Percentiles rank a stretch among this genome's conserved stretches.
Conservation (phyloP, 2,797 vertebrate species). For the Enteromius treurensis region DNA sequence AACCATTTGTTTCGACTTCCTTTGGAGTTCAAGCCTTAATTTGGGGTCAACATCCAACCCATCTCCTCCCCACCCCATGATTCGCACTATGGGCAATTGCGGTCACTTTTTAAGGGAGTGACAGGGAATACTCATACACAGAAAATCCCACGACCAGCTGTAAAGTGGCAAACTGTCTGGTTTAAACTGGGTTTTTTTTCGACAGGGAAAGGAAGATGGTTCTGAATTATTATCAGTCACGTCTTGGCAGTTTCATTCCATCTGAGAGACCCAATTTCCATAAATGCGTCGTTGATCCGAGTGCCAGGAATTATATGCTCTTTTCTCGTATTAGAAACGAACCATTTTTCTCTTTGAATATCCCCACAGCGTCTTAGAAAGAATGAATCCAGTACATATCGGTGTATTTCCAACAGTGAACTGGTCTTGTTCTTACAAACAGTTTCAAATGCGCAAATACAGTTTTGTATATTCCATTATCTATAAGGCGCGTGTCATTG, state of each 20-base stretch:
- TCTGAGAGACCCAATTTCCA: slow-evolving; percentile 16
- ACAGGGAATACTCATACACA: neutral
- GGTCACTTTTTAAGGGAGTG: slow-evolving; percentile 5
- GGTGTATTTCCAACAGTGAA: slow-evolving; percentile 13
- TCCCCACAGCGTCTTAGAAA: slow-evolving; percentile 22
- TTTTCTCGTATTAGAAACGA: neutral
- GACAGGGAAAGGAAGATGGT: neutral
- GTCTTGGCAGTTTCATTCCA: slow-evolving; percentile 27
- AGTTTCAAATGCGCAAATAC: slow-evolving; percentile 51
- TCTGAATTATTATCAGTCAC: slow-evolving; percentile 31
- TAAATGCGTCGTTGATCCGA: slow-evolving; percentile 31
- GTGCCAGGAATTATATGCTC: slow-evolving; percentile 1
- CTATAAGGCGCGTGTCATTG: slow-evolving; percentile 23
- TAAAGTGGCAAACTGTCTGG: neutral
- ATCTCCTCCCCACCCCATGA: neutral
- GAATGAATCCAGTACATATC: slow-evolving; percentile 1
- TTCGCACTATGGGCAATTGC: neutral
- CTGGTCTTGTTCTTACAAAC: slow-evolving; percentile 13
- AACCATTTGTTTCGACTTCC: neutral
- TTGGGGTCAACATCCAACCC: neutral
- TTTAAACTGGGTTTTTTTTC: neutral
- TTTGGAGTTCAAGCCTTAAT: neutral
- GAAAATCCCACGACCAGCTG: neutral
- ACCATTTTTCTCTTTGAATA: slow-evolving; percentile 20
- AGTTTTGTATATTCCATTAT: slow-evolving; percentile 52